Base-by-base conservation (phyloP, 1,140 invertebrate species). In the Pseudomyrmex gracilis region DNA sequence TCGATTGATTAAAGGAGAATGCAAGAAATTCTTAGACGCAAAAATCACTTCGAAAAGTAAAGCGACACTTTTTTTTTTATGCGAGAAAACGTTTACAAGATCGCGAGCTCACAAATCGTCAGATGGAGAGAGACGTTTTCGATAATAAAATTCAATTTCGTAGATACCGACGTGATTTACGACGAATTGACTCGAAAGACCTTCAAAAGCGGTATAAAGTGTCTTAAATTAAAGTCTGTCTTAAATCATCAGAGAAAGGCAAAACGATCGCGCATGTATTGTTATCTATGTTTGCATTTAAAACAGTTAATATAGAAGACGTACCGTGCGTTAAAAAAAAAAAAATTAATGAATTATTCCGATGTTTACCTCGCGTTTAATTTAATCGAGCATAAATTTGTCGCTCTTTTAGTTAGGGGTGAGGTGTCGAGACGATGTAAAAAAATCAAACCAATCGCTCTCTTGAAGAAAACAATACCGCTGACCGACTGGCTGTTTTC, bases 401-500 rank as follows among this genome's bases (percentile, higher is more conserved):
- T 12, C 55, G 17, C 51, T 43, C 17, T 17, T 70, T 1, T 24
- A 87, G 86, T 87, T 60, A 17, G 67, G 0, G 73, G 80, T 53
- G 84, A 67, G 8, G 63, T 94, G 47, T 84, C 87, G 10, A 91
- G 87, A 17, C 91, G 87, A 77, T 92, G 85, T 55, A 83, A 78
- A 20, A 87, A 83, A 8, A 90, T 94, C 45, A 76, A 92, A 2
- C 80, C 89, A 0, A 63, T 84, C 13, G 60, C 47, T 20, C 91
- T 89, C 85, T 12, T 95, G 4, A 89, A 89, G 47, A 89, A 90
- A 47, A 90, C 90, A 1, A 71, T 96, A 73, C 96, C 96, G 9
- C 90, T 96, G n/a, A 83, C 94, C 43, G 84, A 92, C 84, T 96
- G 96, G 96, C 82, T 96, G 2, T 93, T 93, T 3, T 91, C 93